Base-by-base conservation (phyloP, 2,888 invertebrate species). In the Cryptocheilus praepositus region DNA sequence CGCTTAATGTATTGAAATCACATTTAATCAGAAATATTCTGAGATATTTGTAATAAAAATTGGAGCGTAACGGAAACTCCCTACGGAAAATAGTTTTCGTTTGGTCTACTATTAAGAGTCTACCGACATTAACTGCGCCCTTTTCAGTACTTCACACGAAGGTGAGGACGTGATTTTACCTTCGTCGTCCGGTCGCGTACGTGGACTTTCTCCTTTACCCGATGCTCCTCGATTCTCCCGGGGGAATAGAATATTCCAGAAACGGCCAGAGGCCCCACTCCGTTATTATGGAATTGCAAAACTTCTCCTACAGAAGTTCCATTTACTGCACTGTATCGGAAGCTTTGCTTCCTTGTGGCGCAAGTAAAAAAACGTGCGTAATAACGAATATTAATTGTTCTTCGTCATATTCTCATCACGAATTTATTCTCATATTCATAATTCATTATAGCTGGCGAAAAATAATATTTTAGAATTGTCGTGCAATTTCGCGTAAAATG, bases 131-230 rank as follows among this genome's bases (percentile, higher is more conserved):
- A 79, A 73, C 71, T 77, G 64, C 64, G 69, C 66, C 66, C 80
- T 73, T 72, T 77, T 69, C 66, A 62, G 62, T 60, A 59, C 64
- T 70, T 45, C 49, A 54, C 63, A 64, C 51, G 61, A 64, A 69
- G 71, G 70, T 67, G 71, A 70, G 69, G 72, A 65, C 80, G 77
- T 79, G 79, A 79, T 80, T 77, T 76, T 70, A 78, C 64, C 67
- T 81, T 81, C 76, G 71, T 76, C 71, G 74, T 66, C 79, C 64
- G 61, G 81, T 80, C 79, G 81, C 76, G 80, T 79, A 72, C 68
- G 60, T 61, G 61, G 73, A 73, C 70, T 72, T 71, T 76, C 74
- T 71, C 70, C 71, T 70, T 64, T 72, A 67, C 45, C 59, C 52
- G 65, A 73, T 68, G 67, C 74, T 77, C 70, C 68, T 66, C 58